Evolutionary conservation across 1,140 invertebrate genomes (phyloP).

Genomic region (Drosophila sulfurigaster): DNA sequence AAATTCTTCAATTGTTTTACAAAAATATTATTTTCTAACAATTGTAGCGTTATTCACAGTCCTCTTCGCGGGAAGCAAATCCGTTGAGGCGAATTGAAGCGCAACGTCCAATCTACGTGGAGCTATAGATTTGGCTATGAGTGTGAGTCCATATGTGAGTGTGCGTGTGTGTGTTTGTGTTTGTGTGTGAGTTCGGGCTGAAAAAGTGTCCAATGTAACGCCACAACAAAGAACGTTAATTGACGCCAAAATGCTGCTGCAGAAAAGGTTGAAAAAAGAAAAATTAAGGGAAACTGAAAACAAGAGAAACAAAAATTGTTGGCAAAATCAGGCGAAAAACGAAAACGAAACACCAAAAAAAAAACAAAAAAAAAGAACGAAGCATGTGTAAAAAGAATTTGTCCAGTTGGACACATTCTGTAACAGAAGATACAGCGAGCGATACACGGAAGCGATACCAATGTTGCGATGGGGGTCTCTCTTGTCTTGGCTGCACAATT

Average conservation of each 20-base stretch:
- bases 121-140: slow-evolving; percentile 53
- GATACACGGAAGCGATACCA: slow-evolving; percentile 26
- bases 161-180: no score
- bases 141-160: slow-evolving; percentile 27
- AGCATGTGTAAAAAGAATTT: slow-evolving; percentile 66
- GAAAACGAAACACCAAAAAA: slow-evolving; percentile 32
- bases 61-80: slow-evolving; percentile 7
- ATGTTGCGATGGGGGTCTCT: neutral
- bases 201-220: slow-evolving; percentile 84
- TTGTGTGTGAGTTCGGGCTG: slow-evolving; percentile 41
- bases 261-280: slow-evolving; percentile 45
- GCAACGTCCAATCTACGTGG: slow-evolving; percentile 74
- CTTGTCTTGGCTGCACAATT: slow-evolving; percentile 56
- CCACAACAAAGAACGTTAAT: slow-evolving; percentile 84
- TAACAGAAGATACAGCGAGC: slow-evolving; percentile 41
- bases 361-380: slow-evolving; percentile 27
- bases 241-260: slow-evolving; percentile 76
- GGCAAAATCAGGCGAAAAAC: slow-evolving; percentile 24
- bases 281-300: slow-evolving; percentile 35
- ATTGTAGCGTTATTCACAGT: slow-evolving; percentile 31
- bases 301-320: slow-evolving; percentile 19
- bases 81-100: slow-evolving; percentile 69
- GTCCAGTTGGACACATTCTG: slow-evolving; percentile 63
- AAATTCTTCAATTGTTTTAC: neutral
- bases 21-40: neutral